Conservation (phyloP, 2,888 invertebrate genomes). For the Morpho achilles region DNA sequence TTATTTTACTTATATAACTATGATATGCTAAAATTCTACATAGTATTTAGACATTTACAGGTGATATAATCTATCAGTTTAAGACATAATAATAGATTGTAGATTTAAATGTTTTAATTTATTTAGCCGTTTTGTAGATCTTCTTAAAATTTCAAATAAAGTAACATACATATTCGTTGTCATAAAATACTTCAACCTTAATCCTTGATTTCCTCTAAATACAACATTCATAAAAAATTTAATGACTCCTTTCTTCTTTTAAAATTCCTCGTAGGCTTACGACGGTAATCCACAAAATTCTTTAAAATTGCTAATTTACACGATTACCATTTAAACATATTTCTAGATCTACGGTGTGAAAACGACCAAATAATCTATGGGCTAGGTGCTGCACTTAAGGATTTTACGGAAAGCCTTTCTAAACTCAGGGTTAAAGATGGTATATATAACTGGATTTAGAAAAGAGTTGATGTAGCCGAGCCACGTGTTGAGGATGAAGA, state of each 20-base stretch:
- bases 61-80: conserved; percentile 5
- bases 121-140: conserved; percentile 30
- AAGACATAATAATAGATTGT: conserved; percentile 3
- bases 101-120: conserved; percentile 4
- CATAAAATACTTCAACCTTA: conserved; percentile 10
- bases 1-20: conserved; percentile 9
- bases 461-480: conserved; percentile 98
- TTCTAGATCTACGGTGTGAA: conserved; percentile 36
- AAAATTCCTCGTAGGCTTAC: background rate
- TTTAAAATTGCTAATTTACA: background rate
- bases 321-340: background rate
- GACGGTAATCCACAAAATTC: background rate
- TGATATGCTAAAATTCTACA: conserved; percentile 32
- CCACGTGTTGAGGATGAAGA: conserved; percentile 98
- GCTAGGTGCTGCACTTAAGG: conserved; percentile 83
- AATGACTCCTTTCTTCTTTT: background rate
- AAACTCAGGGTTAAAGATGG: conserved; percentile 98
- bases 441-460: conserved; percentile 96
- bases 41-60: conserved; percentile 11
- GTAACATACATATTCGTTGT: conserved; percentile 25
- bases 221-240: background rate
- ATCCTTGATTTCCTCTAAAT: background rate
- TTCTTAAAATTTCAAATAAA: conserved; percentile 12
- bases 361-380: conserved; percentile 62
- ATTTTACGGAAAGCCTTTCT: conserved; percentile 98